Base-by-base conservation (phyloP, 2,797 vertebrate species). In the Xenopus petersii region DNA sequence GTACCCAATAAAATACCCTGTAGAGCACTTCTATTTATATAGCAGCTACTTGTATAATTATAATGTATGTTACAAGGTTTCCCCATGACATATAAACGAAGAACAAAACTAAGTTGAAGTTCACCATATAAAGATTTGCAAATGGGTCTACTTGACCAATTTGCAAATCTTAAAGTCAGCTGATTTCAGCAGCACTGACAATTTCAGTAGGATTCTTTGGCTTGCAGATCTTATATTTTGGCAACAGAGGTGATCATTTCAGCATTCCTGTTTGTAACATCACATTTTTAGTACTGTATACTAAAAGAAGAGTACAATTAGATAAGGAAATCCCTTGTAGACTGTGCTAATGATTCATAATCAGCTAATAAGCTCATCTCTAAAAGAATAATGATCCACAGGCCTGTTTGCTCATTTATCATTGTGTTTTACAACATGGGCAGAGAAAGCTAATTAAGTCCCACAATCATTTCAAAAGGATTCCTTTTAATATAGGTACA, bases 391-490 rank as follows among this genome's bases (percentile, higher is more conserved):
- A 97, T 96, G 95, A 97, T 96, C 94, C 92, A 86, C 89, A 85
- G 88, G 94, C 94, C 94, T 94, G 93, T 95, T 95, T 94, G 92
- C 93, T 95, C 95, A 95, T 98, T 98, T 97, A 98, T 98, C 95
- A 98, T 94, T 89, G 92, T 98, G 95, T 97, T 98, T 97, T 98
- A 98, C 95, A 98, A 95, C 94, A 95, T 91, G 85, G 82, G 93
- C 92, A 91, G 93, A 95, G 94, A 94, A 97, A 97, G 76, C 95
- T 98, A 98, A 98, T 99, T 99, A 98, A 98, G 96, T 95, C 92
- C 92, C 92, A 91, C 94, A 93, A 96, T 98, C 95, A 94, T 96
- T 96, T 97, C 95, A 96, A 93, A 79, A 94, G 95, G 96, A 95
- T 93, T 92, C 93, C 91, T 95, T 94, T 95, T 98, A 98, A 97